A percentile compares a stretch with the other conserved stretches of the same genome.
These are phyloP conservation scores for Picathartes gymnocephalus DNA, from an alignment of 2,113 vertebrate genomes.

Conservation along the genomic window DNA sequence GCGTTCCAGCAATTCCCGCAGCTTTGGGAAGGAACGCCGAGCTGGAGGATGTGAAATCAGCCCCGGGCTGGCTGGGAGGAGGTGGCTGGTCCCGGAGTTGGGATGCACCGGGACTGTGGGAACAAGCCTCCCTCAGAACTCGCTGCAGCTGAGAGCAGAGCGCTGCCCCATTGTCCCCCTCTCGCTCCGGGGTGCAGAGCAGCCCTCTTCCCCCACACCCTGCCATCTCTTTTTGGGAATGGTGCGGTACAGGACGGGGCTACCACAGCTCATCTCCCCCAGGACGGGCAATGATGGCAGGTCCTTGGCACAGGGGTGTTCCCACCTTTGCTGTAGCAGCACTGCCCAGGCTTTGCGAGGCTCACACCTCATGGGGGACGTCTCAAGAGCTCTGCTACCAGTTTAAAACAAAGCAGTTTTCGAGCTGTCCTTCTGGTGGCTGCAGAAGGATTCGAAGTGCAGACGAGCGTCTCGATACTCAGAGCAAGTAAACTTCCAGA, in stretches of 20 bases:
- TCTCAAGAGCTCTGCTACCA: not conserved
- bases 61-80: not conserved
- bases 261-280: not conserved
- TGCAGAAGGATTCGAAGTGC: not conserved
- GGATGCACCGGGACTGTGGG: not conserved
- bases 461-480: accelerated
- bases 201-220: not conserved
- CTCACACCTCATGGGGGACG: not conserved
- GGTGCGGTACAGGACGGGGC: not conserved
- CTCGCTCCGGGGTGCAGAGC: accelerated
- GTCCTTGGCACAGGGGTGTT: not conserved
- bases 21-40: not conserved
- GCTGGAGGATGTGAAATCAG: not conserved
- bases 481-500: not conserved
- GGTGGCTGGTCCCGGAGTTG: not conserved
- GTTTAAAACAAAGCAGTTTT: not conserved
- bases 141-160: not conserved
- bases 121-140: not conserved
- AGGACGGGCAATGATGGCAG: accelerated
- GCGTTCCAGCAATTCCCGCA: not conserved
- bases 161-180: not conserved
- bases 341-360: not conserved
- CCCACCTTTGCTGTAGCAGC: not conserved
- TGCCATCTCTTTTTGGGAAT: not conserved
- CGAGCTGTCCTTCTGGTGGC: accelerated